Base-by-base conservation (phyloP, 2,888 invertebrate genomes). In the Nemurella pictetii region DNA sequence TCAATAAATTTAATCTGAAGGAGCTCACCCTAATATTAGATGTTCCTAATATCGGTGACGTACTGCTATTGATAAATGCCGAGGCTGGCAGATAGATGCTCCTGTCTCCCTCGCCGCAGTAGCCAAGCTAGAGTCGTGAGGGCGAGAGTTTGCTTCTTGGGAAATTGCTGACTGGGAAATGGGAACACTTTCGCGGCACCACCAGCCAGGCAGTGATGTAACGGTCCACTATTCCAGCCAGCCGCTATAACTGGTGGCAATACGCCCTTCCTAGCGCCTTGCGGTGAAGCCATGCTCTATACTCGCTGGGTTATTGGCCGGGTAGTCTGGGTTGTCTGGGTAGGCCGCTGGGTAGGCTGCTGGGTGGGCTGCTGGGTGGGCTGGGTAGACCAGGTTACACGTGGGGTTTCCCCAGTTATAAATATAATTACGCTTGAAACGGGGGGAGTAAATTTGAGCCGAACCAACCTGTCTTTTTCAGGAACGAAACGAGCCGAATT, bases 161-260 rank as follows among this genome's bases (percentile, higher is more conserved):
- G 28, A 78, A 78, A 78, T 78, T 30, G 78, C 78, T 78, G 78
- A 78, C 78, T 78, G 30, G 30, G 30, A 78, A 78, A 55, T 55
- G 55, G 55, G 55, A 27, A 28, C 78, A n/a, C 78, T 30, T 20
- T 30, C 78, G 2, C 78, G 9, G 7, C 5, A 4, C 78, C 29
- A 1, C 1, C 4, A 4, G 28, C 78, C 75, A 27, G 78, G n/a
- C 30, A 55, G 55, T n/a, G 30, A 29, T 78, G 78, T 78, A 30
- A 78, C 78, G 78, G 78, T 78, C 78, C 78, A 78, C 78, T 78
- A 30, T n/a, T 5, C 26, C 26, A n/a, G 30, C 26, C 30, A 29
- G 78, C 7, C 78, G 28, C 78, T 78, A 78, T 75, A 20, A 75
- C 20, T 25, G 75, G 78, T 30, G 78, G 29, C n/a, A 55, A 55